phyloP scores from a whole-genome alignment of 2,797 vertebrate species.

The Oreortyx pictus region DNA sequence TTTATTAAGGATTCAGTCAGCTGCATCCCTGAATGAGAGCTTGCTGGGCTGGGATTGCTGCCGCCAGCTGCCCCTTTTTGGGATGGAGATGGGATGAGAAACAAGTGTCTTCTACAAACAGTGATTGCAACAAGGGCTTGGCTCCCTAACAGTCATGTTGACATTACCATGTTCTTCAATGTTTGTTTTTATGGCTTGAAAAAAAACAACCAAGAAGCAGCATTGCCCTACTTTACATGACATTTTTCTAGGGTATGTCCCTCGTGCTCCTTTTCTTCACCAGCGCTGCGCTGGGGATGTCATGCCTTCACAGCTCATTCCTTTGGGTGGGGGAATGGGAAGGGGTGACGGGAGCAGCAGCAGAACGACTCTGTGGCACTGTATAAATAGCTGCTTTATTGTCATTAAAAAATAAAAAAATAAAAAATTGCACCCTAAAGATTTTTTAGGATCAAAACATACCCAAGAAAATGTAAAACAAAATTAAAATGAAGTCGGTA shows the following conservation, averaged over 20 bases:
- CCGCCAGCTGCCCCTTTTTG: not conserved
- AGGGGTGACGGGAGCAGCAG: not conserved
- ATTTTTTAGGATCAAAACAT: slow-evolving; percentile 69
- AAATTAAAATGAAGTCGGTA: slow-evolving; percentile 72
- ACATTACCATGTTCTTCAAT: not conserved
- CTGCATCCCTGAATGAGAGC: not conserved
- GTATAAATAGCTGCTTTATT: slow-evolving; percentile 70
- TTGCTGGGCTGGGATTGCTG: not conserved
- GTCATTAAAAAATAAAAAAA: slow-evolving; percentile 46
- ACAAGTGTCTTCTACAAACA: not conserved
- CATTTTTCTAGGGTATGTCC: slow-evolving; percentile 2
- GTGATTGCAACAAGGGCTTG: not conserved
- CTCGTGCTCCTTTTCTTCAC: not conserved
- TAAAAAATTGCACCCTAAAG: slow-evolving; percentile 43
- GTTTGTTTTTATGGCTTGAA: slow-evolving; percentile 24
- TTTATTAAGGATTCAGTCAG: not conserved
- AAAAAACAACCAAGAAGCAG: not conserved
- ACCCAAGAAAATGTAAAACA: slow-evolving; percentile 70
- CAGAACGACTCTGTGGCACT: not conserved
- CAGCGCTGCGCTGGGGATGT: not conserved
- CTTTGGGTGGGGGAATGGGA: not conserved
- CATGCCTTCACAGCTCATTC: not conserved
- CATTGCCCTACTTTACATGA: not conserved
- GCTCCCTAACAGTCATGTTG: not conserved
- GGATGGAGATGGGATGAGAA: not conserved